Evolutionary conservation across 2,888 invertebrate genomes (phyloP), one percentile per base, ranked within the genome.

Genomic region (Drosophila picticornis): DNA sequence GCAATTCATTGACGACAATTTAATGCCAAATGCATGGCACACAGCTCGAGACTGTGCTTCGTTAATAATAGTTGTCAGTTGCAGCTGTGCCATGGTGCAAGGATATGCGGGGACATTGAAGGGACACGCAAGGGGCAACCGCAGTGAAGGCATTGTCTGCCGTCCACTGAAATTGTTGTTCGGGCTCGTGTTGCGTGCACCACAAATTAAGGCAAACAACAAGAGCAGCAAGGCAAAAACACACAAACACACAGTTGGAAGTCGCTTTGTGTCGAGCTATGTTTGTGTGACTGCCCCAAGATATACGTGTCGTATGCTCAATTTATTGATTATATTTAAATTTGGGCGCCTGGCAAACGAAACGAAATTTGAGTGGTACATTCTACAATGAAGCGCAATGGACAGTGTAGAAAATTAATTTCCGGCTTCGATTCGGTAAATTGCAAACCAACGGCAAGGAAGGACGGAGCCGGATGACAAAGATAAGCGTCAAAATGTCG

Each of bases 301-400:
- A 34, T 38, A 32, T 63, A 77, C 65, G 31, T 66, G 72, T 32
- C 81, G 83, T 84, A 81, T 83, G 70, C 76, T 68, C 77, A 76
- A 90, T 88, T 74, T 86, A 90, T 90, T 83, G 88, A 90, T 90
- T 90, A 72, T 71, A 77, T 88, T 86, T 67, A 80, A 88, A 83
- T 80, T 75, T 67, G 65, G 64, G 53, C 31, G 48, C 50, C 67
- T 68, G 50, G 69, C 62, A 68, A 75, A 57, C 51, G 65, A 22
- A 43, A 31, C 60, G 56, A 55, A 65, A 55, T 71, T 72, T 75
- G 55, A 71, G 75, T 77, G 72, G 55, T 71, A 75, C 58, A 75
- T 86, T 82, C 76, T 75, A 79, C 83, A 86, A 84, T 88, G 84
- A 80, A 80, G 73, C 68, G 56, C 71, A 68, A 50, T 56, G 53